phyloP scores from a whole-genome alignment of 2,888 invertebrate species.

The Rhagium mordax region DNA sequence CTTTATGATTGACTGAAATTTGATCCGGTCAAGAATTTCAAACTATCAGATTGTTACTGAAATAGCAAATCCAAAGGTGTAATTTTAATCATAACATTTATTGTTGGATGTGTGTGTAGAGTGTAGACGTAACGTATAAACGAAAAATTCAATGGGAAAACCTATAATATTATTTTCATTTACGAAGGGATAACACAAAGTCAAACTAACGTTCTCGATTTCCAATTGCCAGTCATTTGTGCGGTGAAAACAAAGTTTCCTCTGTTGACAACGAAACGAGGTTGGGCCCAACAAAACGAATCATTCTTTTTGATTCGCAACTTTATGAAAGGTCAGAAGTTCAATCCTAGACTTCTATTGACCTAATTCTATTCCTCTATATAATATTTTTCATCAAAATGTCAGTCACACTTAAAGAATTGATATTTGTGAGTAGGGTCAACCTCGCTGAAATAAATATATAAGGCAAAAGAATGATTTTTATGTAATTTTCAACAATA shows the following conservation, averaged over 20 bases:
- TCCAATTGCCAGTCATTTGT: slow-evolving; percentile 5
- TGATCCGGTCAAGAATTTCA: too few species aligned
- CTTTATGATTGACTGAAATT: too few species aligned
- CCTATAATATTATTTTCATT: neutral
- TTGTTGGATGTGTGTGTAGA: too few species aligned
- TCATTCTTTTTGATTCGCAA: slow-evolving; percentile 4
- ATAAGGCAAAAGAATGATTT: neutral
- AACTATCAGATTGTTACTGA: too few species aligned
- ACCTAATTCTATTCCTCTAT: slow-evolving; percentile 1
- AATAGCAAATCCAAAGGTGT: too few species aligned
- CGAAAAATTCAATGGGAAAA: too few species aligned
- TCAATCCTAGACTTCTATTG: neutral
- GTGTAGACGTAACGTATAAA: too few species aligned
- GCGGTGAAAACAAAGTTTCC: slow-evolving; percentile 12
- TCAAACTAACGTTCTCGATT: neutral
- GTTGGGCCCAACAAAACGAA: neutral
- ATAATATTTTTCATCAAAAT: slow-evolving; percentile 15
- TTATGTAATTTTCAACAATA: neutral
- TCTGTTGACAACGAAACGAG: slow-evolving; percentile 8
- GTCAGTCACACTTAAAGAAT: slow-evolving; percentile 10
- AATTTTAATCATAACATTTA: too few species aligned
- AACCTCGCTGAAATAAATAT: neutral
- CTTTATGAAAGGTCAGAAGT: slow-evolving; percentile 13
- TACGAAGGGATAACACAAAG: neutral
- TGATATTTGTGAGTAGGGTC: slow-evolving; percentile 20